A percentile compares a stretch with the other conserved stretches of the same genome.
These are phyloP conservation scores for Apogon talboti DNA, from an alignment of 2,797 vertebrate genomes.

Conservation along the genomic window DNA sequence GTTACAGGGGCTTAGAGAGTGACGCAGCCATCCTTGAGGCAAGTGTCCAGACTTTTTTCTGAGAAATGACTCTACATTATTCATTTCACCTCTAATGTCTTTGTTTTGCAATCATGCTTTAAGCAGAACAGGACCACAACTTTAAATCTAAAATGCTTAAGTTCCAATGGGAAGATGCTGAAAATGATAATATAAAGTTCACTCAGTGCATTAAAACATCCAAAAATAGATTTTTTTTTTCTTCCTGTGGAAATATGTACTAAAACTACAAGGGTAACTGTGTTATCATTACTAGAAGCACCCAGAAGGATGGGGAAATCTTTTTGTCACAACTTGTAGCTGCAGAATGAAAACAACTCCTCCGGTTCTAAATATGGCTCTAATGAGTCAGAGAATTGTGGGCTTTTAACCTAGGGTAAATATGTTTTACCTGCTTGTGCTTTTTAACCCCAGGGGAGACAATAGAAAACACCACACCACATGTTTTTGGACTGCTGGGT, in stretches of 20 bases:
- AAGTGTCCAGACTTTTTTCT: slow-evolving; percentile 64
- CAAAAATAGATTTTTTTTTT: slow-evolving; percentile 43
- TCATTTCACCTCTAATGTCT: slow-evolving; percentile 69
- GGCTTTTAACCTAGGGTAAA: slow-evolving; percentile 66
- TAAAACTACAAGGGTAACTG: slow-evolving; percentile 21
- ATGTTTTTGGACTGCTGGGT: slow-evolving; percentile 48
- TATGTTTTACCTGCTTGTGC: slow-evolving; percentile 53
- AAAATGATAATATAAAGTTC: slow-evolving; percentile 35
- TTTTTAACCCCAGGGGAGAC: slow-evolving; percentile 53
- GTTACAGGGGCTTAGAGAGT: slow-evolving; percentile 56
- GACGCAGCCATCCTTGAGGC: slow-evolving; percentile 56
- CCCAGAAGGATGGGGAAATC: slow-evolving; percentile 25
- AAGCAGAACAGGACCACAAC: slow-evolving; percentile 37
- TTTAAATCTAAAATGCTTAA: slow-evolving; percentile 24
- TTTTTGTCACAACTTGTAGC: slow-evolving; percentile 34
- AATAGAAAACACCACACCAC: slow-evolving; percentile 34
- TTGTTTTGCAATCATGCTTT: slow-evolving; percentile 57
- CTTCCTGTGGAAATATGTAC: slow-evolving; percentile 39
- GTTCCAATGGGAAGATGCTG: slow-evolving; percentile 33
- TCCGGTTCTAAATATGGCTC: slow-evolving; percentile 39
- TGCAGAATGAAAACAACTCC: slow-evolving; percentile 42
- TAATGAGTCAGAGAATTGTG: slow-evolving; percentile 55
- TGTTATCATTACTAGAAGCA: slow-evolving; percentile 47
- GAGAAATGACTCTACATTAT: slow-evolving; percentile 68
- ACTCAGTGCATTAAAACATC: slow-evolving; percentile 16